Percentiles rank a stretch among this genome's conserved stretches.
Evolutionary conservation across 2,113 vertebrate genomes (phyloP).

Genomic region (Lepus americanus): DNA sequence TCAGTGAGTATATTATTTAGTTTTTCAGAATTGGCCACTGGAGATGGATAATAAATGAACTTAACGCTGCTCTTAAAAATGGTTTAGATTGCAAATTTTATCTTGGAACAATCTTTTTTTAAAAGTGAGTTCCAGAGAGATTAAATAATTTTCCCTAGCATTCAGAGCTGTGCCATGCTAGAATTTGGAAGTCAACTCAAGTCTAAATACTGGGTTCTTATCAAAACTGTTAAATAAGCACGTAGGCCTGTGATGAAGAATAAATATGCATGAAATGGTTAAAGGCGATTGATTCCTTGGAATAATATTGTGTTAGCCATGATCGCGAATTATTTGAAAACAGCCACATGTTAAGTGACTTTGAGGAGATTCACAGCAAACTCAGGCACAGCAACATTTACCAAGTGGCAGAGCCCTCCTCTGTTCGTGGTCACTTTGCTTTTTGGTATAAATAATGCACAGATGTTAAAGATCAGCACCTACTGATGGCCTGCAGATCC

Average conservation of each 20-base stretch:
- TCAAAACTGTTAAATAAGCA: neutral
- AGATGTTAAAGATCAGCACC: conserved; percentile 64
- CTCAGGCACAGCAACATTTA: neutral
- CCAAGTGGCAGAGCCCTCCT: neutral
- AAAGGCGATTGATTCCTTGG: neutral
- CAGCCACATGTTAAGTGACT: neutral
- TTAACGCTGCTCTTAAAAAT: neutral
- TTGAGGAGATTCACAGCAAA: too few species aligned
- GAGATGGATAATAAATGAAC: neutral
- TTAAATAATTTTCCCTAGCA: neutral
- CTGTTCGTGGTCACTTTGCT: conserved; percentile 43
- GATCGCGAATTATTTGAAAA: neutral
- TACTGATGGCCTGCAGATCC: conserved; percentile 45
- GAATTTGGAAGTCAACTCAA: neutral
- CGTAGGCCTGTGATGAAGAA: neutral
- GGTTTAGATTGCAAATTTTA: neutral
- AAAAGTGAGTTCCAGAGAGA: neutral
- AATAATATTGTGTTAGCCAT: neutral
- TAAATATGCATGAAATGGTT: neutral
- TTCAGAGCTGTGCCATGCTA: neutral
- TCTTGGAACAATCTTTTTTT: too few species aligned
- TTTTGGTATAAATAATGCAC: conserved; percentile 66
- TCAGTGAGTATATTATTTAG: neutral
- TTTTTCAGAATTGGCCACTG: neutral
- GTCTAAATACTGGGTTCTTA: neutral